A percentile compares a stretch with the other conserved stretches of the same genome.
These are phyloP conservation scores for Anarhynchus alexandrinus DNA, from an alignment of 2,113 vertebrate genomes.

Conservation along the genomic window DNA sequence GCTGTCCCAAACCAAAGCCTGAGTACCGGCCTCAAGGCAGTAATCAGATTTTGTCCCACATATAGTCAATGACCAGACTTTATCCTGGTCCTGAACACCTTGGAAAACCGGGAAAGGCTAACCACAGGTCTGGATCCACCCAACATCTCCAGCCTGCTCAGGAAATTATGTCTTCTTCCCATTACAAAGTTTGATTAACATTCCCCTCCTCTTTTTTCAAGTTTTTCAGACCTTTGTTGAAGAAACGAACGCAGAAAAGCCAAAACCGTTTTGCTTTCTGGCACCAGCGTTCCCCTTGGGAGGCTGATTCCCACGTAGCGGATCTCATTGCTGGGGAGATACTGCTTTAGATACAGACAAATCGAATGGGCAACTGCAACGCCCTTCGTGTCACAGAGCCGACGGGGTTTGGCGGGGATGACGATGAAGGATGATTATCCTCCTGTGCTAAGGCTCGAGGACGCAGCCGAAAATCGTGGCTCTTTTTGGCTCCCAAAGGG, in stretches of 20 bases:
- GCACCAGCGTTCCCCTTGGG: not conserved
- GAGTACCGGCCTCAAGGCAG: not conserved
- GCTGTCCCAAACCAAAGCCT: not conserved
- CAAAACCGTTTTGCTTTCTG: not conserved
- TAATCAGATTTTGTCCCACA: not conserved
- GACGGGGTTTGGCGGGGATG: not conserved
- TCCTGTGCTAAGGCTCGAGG: not conserved
- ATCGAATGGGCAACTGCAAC: not conserved
- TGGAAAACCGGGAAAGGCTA: not conserved
- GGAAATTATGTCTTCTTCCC: not conserved
- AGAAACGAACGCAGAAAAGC: not conserved
- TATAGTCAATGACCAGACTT: not conserved
- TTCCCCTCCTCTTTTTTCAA: rapidly evolving
- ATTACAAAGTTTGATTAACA: not conserved
- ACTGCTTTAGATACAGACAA: not conserved
- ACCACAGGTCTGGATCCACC: not conserved
- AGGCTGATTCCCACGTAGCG: not conserved
- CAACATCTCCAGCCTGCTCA: not conserved
- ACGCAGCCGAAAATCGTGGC: not conserved
- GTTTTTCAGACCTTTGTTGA: not conserved
- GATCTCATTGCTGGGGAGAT: not conserved
- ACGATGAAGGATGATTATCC: rapidly evolving
- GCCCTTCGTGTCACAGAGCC: not conserved
- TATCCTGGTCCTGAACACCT: not conserved
- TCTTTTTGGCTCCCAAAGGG: not conserved